Base-by-base conservation (phyloP, 2,797 vertebrate species). In the Semaprochilodus insignis region DNA sequence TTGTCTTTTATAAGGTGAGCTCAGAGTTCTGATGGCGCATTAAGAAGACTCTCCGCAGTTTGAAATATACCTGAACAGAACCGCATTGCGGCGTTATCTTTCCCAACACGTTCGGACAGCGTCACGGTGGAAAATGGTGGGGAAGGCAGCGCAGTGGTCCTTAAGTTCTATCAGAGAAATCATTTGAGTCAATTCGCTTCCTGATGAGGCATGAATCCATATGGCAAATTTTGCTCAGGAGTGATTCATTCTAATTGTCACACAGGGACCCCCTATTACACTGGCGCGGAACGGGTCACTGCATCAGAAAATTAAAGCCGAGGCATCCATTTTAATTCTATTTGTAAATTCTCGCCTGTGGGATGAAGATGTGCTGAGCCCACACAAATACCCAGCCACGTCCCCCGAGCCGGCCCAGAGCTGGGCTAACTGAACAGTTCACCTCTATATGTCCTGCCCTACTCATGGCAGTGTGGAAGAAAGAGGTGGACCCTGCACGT, bases 201-300 rank as follows among this genome's bases (percentile, higher is more conserved):
- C 95, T 95, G 96, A 96, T 96, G 96, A 97, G 94, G 96, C 95
- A 95, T 96, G 95, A 95, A 96, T 95, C 92, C 92, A 93, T 95
- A 96, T 91, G 92, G 94, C 88, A 90, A 93, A 92, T 95, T 96
- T 92, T 94, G 93, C 93, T 94, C 93, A 92, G 91, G 94, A 91
- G 91, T 95, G 95, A 97, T 97, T 97, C 95, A 96, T 97, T 96
- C 96, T 97, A 96, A 97, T 97, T 97, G 96, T 96, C 96, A 96
- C 95, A 93, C 88, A 91, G 96, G 95, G 95, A 96, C 93, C 93
- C 89, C 90, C 94, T 95, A 96, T 97, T 97, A 95, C 92, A 93
- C 91, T 88, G 87, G 92, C 83, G 89, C 88, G 93, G 92, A 93
- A 97, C 89, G 96, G 97, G 96, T 97, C 97, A 97, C 92, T 95